A percentile compares a stretch with the other conserved stretches of the same genome.
These are phyloP conservation scores for Venturia canescens DNA, from an alignment of 1,140 invertebrate genomes.

Conservation along the genomic window DNA sequence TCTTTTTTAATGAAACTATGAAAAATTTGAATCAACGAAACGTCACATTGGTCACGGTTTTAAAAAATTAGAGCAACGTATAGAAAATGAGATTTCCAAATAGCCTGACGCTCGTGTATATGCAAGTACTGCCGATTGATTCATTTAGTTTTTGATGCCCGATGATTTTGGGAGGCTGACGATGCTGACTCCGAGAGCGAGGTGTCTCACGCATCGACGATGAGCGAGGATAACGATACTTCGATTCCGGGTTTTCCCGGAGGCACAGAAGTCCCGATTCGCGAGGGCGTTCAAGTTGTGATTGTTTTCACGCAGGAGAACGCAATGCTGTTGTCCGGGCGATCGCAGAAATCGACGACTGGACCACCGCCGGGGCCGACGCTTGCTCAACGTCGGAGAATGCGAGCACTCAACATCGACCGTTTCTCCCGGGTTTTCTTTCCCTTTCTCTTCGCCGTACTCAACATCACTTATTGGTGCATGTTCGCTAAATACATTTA, in stretches of 20 bases:
- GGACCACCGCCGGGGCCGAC: conserved; percentile 74
- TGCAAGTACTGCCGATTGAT: neutral
- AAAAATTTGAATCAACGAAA: too few relatives aligned
- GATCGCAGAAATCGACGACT: conserved; percentile 73
- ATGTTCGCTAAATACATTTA: conserved; percentile 91
- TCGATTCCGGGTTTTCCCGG: conserved; percentile 39
- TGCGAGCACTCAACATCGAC: conserved; percentile 91
- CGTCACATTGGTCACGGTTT: too few relatives aligned
- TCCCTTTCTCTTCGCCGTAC: conserved; percentile 88
- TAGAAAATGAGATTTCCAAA: too few relatives aligned
- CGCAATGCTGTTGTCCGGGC: conserved; percentile 76
- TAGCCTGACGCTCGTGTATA: too few relatives aligned
- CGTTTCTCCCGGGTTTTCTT: conserved; percentile 91
- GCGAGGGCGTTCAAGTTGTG: conserved; percentile 64
- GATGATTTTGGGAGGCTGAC: conserved; percentile 10
- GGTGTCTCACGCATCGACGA: neutral
- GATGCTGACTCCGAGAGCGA: conserved; percentile 8
- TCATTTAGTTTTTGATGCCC: conserved; percentile 7
- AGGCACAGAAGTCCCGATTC: conserved; percentile 58
- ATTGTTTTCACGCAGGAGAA: conserved; percentile 76
- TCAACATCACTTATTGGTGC: conserved; percentile 93
- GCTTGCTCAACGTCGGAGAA: conserved; percentile 82
- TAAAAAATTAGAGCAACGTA: too few relatives aligned
- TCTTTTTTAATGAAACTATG: too few relatives aligned
- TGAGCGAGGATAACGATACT: conserved; percentile 34